Conservation (phyloP, 2,888 invertebrate genomes). For the Acanthopleura granulata region DNA sequence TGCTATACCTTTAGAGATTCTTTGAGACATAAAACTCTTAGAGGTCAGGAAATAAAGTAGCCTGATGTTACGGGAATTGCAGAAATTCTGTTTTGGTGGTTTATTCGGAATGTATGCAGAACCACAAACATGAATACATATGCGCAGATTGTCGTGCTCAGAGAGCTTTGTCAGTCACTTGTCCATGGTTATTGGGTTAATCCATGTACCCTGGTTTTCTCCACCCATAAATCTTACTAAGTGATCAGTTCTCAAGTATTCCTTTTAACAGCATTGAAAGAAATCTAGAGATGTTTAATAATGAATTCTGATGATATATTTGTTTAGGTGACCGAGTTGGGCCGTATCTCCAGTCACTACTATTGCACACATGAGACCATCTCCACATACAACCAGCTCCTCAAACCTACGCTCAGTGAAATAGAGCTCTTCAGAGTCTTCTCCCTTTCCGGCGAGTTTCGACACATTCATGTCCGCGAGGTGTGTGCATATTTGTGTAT, state of each 20-base stretch:
- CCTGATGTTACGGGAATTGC: no score
- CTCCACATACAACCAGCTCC: constrained; percentile 93
- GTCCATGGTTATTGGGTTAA: no score
- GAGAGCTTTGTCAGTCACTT: no score
- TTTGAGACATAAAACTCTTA: no score
- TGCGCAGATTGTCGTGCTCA: no score
- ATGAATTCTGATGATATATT: background rate
- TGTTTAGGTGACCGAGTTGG: constrained; percentile 88
- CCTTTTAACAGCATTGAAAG: background rate
- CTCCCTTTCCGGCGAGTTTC: constrained; percentile 96
- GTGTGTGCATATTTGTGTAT: constrained; percentile 39
- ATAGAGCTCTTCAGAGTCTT: constrained; percentile 98
- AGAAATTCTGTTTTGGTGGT: no score
- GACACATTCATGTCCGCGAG: constrained; percentile 84
- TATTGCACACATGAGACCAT: constrained; percentile 98
- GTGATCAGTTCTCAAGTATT: background rate
- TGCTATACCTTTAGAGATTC: no score
- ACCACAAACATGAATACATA: no score
- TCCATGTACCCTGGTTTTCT: background rate
- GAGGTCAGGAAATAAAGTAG: no score
- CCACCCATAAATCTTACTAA: background rate
- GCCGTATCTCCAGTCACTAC: constrained; percentile 97
- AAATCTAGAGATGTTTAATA: background rate
- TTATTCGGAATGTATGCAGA: no score
- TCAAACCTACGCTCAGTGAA: constrained; percentile 96